phyloP scores from a whole-genome alignment of 1,140 invertebrate genomes.

The Pemphigus obesinymphae region DNA sequence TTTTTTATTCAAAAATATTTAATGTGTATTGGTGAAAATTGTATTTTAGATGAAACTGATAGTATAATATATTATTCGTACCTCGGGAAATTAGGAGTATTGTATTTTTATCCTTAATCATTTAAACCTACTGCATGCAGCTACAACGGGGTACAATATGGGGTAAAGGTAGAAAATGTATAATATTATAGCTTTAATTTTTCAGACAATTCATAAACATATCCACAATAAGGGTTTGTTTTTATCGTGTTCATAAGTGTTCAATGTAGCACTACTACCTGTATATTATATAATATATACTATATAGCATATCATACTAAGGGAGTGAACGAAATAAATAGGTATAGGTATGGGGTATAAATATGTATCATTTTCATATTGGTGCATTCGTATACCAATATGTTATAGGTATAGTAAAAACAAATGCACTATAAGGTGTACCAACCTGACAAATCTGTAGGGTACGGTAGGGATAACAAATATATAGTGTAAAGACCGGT shows the following conservation, averaged over 20 bases:
- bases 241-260: not conserved
- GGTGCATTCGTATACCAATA: not conserved
- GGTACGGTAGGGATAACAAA: not conserved
- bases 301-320: not conserved
- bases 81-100: not conserved
- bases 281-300: not conserved
- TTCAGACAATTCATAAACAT: not conserved
- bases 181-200: not conserved
- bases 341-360: not conserved
- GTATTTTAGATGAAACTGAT: too few relatives aligned
- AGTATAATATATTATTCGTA: too few relatives aligned
- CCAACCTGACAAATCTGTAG: not conserved
- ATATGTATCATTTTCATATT: not conserved
- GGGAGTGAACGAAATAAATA: not conserved
- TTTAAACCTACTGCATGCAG: constrained; percentile 1
- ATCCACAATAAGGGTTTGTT: not conserved
- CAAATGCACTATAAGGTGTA: not conserved
- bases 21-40: not conserved
- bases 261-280: constrained; percentile 10
- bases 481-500: not conserved
- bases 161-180: not conserved
- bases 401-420: too few relatives aligned
- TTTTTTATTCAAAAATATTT: not conserved
- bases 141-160: not conserved
- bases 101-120: not conserved